phyloP scores from a whole-genome alignment of 2,113 vertebrate genomes.

The Beaufortia kweichowensis region DNA sequence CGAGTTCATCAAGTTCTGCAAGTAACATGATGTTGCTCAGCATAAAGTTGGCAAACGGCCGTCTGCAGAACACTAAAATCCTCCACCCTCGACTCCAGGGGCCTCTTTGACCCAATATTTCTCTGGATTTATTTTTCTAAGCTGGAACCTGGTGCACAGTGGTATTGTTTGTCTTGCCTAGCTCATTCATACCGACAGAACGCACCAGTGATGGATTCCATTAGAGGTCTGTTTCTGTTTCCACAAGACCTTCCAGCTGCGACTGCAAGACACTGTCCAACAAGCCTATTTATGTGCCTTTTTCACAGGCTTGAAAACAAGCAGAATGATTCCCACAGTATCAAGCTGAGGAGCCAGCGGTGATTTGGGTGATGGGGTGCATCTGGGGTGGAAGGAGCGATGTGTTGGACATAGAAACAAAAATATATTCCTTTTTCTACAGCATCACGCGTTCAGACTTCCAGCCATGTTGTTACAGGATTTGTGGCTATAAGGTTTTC shows the following conservation, averaged over 20 bases:
- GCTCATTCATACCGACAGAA: slow-evolving; percentile 45
- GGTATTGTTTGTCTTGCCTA: slow-evolving; percentile 55
- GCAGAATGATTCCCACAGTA: slow-evolving; percentile 41
- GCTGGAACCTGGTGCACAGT: slow-evolving; percentile 44
- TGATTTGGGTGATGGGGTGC: slow-evolving; percentile 42
- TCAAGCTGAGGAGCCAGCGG: slow-evolving; percentile 29
- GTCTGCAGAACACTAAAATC: slow-evolving; percentile 27
- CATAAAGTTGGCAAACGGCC: slow-evolving; percentile 21
- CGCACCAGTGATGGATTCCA: slow-evolving; percentile 50
- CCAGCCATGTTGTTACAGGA: not conserved
- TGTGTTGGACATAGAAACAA: slow-evolving; percentile 14
- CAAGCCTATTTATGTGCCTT: slow-evolving; percentile 53
- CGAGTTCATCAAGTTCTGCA: slow-evolving; percentile 7
- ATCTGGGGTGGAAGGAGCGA: slow-evolving; percentile 43
- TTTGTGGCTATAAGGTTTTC: not conserved
- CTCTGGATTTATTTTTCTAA: slow-evolving; percentile 54
- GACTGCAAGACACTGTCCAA: slow-evolving; percentile 39
- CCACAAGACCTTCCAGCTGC: slow-evolving; percentile 54
- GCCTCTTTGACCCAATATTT: slow-evolving; percentile 54
- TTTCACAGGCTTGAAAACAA: slow-evolving; percentile 53
- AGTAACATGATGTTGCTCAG: slow-evolving; percentile 20
- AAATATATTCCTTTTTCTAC: not conserved
- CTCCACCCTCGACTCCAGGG: slow-evolving; percentile 26
- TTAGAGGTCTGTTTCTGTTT: slow-evolving; percentile 49
- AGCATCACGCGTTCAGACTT: slow-evolving; percentile 1